These are phyloP conservation scores for Stenodera caucasica DNA, from an alignment of 2,888 invertebrate genomes.

Conservation along the genomic window DNA sequence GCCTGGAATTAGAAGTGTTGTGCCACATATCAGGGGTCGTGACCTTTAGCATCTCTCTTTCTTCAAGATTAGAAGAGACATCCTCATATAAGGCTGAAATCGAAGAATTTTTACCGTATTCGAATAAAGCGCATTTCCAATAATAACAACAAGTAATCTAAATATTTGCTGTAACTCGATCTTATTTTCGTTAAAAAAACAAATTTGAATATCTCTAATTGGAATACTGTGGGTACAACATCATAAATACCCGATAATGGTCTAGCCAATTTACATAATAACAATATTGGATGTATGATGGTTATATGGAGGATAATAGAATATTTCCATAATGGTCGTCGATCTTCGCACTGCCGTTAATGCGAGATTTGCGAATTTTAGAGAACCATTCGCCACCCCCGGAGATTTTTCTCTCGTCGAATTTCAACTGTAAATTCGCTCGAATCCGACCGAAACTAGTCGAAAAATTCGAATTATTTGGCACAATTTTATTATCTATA, in stretches of 20 bases:
- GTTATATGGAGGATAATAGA: slow-evolving; percentile 12
- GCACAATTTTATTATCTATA: not conserved
- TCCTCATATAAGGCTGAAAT: slow-evolving; percentile 20
- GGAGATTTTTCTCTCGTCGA: not conserved
- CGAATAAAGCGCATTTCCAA: not conserved
- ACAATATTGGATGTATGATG: slow-evolving; percentile 11
- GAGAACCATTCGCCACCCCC: too few relatives aligned
- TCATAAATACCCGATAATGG: slow-evolving; percentile 15
- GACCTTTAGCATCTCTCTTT: slow-evolving; percentile 36
- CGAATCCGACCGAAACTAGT: too few relatives aligned
- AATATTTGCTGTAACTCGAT: too few relatives aligned
- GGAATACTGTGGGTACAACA: slow-evolving; percentile 4
- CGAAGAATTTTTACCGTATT: slow-evolving; percentile 13
- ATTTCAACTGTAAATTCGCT: too few relatives aligned
- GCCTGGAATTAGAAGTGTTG: slow-evolving; percentile 35
- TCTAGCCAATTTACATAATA: slow-evolving; percentile 16
- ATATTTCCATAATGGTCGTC: slow-evolving; percentile 13
- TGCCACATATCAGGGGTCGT: slow-evolving; percentile 42
- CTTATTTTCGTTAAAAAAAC: not conserved
- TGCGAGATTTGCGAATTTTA: slow-evolving; percentile 11
- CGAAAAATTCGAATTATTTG: too few relatives aligned
- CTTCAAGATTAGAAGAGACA: slow-evolving; percentile 30
- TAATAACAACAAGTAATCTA: too few relatives aligned
- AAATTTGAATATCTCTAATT: slow-evolving; percentile 16
- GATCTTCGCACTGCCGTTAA: slow-evolving; percentile 15